Percentiles rank a stretch among this genome's conserved stretches.
phyloP scores from a whole-genome alignment of 2,888 invertebrate genomes.

The Gortyna flavago region DNA sequence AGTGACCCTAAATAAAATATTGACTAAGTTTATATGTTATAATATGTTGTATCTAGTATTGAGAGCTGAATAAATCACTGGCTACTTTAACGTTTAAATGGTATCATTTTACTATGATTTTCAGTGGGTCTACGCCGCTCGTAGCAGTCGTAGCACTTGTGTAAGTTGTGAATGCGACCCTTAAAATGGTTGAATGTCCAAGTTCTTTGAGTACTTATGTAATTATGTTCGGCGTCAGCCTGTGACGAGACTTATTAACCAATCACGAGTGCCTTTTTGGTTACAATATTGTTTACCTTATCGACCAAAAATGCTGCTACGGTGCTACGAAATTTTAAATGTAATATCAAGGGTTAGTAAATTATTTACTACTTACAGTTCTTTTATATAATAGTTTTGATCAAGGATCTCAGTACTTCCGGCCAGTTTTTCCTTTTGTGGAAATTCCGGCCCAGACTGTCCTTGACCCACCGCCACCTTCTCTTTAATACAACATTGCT shows the following conservation, averaged over 20 bases:
- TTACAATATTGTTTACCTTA: not conserved
- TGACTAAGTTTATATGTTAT: not conserved
- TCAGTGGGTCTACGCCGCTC: conserved; percentile 29
- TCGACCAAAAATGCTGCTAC: not conserved
- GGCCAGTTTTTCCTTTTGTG: not conserved
- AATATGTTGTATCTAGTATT: not conserved
- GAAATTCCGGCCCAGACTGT: not conserved
- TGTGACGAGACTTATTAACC: not conserved
- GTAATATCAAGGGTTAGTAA: too few species aligned
- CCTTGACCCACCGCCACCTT: not conserved
- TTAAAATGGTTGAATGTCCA: not conserved
- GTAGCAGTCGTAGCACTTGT: conserved; percentile 32
- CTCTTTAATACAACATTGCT: not conserved
- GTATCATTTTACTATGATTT: not conserved
- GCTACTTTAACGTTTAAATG: not conserved
- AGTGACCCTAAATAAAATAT: not conserved
- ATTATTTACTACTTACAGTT: not conserved
- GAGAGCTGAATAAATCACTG: not conserved
- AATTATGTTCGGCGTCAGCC: not conserved
- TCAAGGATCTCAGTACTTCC: not conserved
- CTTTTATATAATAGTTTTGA: not conserved
- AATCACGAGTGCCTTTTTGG: not conserved
- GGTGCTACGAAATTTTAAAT: conserved; percentile 1
- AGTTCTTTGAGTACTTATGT: not conserved
- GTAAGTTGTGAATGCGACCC: not conserved